phyloP scores from a whole-genome alignment of 2,888 invertebrate genomes.

The Zygogramma bicolorata region DNA sequence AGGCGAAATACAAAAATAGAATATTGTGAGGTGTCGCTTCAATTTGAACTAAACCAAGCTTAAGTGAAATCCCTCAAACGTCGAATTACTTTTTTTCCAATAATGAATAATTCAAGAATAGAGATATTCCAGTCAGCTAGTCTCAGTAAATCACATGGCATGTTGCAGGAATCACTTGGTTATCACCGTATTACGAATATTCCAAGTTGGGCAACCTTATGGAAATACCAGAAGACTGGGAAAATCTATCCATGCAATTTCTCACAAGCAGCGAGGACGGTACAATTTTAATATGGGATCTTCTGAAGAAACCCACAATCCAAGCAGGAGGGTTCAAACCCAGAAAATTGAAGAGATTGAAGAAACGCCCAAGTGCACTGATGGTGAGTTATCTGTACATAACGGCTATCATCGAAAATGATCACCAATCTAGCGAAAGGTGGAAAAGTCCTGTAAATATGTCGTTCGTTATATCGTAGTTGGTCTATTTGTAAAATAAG shows the following conservation, averaged over 20 bases:
- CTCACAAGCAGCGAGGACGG: conserved; percentile 77
- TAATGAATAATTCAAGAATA: too few relatives aligned
- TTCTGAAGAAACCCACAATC: conserved; percentile 67
- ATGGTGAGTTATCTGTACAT: conserved; percentile 51
- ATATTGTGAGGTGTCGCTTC: too few relatives aligned
- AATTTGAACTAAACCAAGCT: too few relatives aligned
- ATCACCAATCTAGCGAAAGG: too few relatives aligned
- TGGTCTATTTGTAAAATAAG: too few relatives aligned
- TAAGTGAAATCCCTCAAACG: too few relatives aligned
- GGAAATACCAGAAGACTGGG: conserved; percentile 61
- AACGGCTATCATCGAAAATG: neutral
- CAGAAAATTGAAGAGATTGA: conserved; percentile 66
- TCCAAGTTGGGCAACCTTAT: conserved; percentile 72
- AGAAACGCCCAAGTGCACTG: conserved; percentile 71
- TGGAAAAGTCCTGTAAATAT: too few relatives aligned
- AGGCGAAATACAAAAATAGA: too few relatives aligned
- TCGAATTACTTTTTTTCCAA: too few relatives aligned
- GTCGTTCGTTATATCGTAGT: too few relatives aligned
- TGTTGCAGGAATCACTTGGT: conserved; percentile 72
- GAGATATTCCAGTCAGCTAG: neutral
- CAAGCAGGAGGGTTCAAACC: conserved; percentile 59
- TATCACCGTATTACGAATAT: conserved; percentile 73
- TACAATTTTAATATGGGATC: conserved; percentile 78
- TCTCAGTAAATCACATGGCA: neutral
- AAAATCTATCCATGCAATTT: conserved; percentile 72